Evolutionary conservation across 2,888 invertebrate species (phyloP).

Genomic region (Drosophila conformis): DNA sequence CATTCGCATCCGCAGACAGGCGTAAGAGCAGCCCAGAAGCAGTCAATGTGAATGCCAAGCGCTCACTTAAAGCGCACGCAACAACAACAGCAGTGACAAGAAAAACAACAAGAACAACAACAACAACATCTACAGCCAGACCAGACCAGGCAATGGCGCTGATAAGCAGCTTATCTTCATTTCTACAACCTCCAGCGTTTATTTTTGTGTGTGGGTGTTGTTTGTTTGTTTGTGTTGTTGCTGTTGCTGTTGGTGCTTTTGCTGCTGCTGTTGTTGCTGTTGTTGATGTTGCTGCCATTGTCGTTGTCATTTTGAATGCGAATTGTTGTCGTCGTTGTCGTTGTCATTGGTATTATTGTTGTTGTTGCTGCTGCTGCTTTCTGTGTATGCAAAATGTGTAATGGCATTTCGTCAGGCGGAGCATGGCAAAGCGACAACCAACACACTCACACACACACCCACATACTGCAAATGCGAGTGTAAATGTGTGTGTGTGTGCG

Average conservation of each 20-base stretch:
- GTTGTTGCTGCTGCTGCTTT: conserved; percentile 50
- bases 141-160: conserved; percentile 68
- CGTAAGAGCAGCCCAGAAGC: conserved; percentile 50
- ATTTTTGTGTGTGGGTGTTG: conserved; percentile 65
- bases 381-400: conserved; percentile 76
- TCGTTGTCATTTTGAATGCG: conserved; percentile 62
- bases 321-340: conserved; percentile 46
- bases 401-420: conserved; percentile 77
- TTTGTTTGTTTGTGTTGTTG: conserved; percentile 33
- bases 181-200: conserved; percentile 78
- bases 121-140: conserved; percentile 2
- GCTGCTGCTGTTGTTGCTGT: conserved; percentile 26
- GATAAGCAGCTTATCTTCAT: conserved; percentile 80
- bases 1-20: conserved; percentile 35
- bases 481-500: conserved; percentile 23
- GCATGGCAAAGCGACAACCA: conserved; percentile 66
- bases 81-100: conserved; percentile 13
- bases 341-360: conserved; percentile 39
- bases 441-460: conserved; percentile 13
- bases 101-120: conserved; percentile 18
- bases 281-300: conserved; percentile 45
- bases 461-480: conserved; percentile 12
- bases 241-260: neutral
- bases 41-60: conserved; percentile 58
- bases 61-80: conserved; percentile 59